Evolutionary conservation across 92 coral and sea anemone species (phyloP), one percentile per base, ranked within the genome.

Genomic region (Epizoanthus fatuus): DNA sequence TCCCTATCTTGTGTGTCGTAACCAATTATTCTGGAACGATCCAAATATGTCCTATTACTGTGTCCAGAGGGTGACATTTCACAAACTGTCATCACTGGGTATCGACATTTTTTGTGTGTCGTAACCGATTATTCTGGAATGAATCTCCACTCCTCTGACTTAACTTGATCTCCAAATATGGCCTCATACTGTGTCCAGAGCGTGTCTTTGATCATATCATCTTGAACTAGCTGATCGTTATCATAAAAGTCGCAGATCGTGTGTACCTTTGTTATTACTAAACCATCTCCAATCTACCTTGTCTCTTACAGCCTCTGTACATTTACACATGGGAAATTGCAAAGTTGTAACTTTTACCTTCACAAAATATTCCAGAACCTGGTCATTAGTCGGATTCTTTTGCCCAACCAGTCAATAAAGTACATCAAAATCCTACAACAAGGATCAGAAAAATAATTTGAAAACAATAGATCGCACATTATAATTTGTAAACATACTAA

Each of bases 361-460:
- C 84, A 11, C 84, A 29, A 29, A 29, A 29, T 29, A 29, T 29
- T 29, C 35, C 35, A 29, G 35, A 29, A 29, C 35, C 35, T 29
- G 35, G 35, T 29, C 35, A 29, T 29, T 63, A 25, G 93, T 77
- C 29, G 85, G 84, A 20, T 74, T 55, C 1, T 60, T 16, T 40
- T 79, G 19, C 64, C 74, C 49, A 72, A 85, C 45, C 20, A 66
- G 38, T 63, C 54, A 16, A 80, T 85, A 90, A 12, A 90, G 74
- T 49, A 79, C 93, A 85, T 74, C 20, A 72, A 90, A 86, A 71
- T 79, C 90, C 90, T 90, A 51, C n/a, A 62, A 45, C 51, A 47
- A 47, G 52, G 9, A 10, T 47, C 52, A 47, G 52, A 47, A 47
- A 47, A 47, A 47, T 47, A 47, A 47, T 47, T 47, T 47, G 2